Evolutionary conservation across 35 echinoderm and acorn worm species (phyloP), one percentile per base, ranked within the genome.

Genomic region (Apostichopus californicus): DNA sequence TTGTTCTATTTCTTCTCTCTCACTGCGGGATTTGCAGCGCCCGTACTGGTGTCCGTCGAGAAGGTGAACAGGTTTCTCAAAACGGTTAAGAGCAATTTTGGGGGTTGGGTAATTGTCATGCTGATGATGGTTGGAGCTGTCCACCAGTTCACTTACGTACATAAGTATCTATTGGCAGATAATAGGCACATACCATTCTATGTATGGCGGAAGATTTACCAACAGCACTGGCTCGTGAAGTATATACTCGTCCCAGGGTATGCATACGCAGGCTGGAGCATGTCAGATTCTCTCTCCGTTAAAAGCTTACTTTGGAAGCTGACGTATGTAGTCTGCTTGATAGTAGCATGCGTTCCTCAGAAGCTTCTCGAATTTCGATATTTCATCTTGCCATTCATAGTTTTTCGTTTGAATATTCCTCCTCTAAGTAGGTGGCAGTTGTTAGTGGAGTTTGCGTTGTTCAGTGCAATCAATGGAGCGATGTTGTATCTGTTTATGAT

Each of bases 151-250:
- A 96, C 95, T 11, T 99, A 94, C 68, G 95, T 95, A 14, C 97
- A 99, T 77, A 86, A 92, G 18, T 99, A 95, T 73, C 93, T 99
- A 5, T 70, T 99, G 15, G 95, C 97, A 12, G 97, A 99, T 86
- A 99, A 99, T 91, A 79, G 97, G 22, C 97, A 99, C 72, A 93
- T 94, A 79, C 91, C 96, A 11, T 99, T 96, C 73, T 96, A 96
- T 63, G 81, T 99, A 25, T 99, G 97, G 97, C 92, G 87, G 57
- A 94, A 93, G 64, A 61, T 99, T 28, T 96, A 92, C 87, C 89
- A 93, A 73, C 78, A 93, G 13, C 91, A 96, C 59, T 60, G 90
- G 34, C 79, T 95, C 5, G 80, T 93, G 14, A 93, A 82, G 20
- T 95, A 91, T 57, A 60, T 87, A 55, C 91, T 99, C 10, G 79